phyloP scores from a whole-genome alignment of 2,888 invertebrate species.

The Megaustenia siamemsis region DNA sequence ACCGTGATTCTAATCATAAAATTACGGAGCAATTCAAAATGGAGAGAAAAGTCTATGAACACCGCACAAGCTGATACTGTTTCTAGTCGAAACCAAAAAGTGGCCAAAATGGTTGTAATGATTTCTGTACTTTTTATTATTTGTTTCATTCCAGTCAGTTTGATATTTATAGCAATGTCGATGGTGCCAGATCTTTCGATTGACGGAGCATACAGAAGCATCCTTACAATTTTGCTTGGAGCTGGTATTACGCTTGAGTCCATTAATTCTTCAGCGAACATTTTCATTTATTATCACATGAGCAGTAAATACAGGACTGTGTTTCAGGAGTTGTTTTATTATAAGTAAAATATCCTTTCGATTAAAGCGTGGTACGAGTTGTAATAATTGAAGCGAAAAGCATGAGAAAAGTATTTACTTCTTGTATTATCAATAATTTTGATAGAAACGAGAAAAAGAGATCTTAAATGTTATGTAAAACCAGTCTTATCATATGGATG shows the following conservation, averaged over 20 bases:
- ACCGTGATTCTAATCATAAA: not conserved
- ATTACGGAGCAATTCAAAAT: not conserved
- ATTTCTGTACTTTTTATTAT: not conserved
- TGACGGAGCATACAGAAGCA: not conserved
- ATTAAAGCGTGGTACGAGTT: no score
- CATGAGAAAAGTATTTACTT: no score
- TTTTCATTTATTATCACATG: not conserved
- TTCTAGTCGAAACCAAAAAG: not conserved
- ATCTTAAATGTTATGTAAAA: no score
- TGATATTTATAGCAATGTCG: not conserved
- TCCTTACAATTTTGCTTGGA: not conserved
- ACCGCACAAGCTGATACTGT: not conserved
- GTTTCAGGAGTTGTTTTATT: not conserved
- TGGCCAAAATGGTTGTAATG: slow-evolving; percentile 4
- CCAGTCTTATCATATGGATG: no score
- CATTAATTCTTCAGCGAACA: not conserved
- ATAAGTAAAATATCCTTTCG: no score
- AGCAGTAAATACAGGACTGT: not conserved
- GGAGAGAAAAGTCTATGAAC: not conserved
- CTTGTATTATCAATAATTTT: no score
- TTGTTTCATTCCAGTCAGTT: not conserved
- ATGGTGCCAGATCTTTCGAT: not conserved
- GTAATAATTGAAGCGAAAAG: no score
- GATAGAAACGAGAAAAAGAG: no score
- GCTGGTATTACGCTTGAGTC: not conserved